Evolutionary conservation across 92 coral and sea anemone species (phyloP).

Genomic region (Nematostella vectensis): DNA sequence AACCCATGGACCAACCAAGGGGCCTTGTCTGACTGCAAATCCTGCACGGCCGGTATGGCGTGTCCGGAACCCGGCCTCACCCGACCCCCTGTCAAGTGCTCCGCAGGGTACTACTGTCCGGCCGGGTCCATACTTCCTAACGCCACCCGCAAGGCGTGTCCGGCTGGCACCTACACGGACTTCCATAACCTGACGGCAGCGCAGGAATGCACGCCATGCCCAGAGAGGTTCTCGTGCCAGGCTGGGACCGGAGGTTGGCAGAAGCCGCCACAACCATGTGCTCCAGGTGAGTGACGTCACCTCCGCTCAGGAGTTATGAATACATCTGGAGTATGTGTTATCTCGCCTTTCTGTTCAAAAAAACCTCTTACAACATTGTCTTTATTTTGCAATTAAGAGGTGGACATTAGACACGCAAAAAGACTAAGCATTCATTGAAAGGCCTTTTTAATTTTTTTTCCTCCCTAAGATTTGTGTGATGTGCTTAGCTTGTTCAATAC

Average conservation of each 20-base stretch:
- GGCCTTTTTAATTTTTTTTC: no score
- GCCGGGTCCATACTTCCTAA: conserved; percentile 88
- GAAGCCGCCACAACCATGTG: conserved; percentile 89
- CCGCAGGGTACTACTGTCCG: conserved; percentile 91
- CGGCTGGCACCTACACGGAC: conserved; percentile 93
- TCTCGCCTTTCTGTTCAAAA: no score
- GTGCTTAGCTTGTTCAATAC: no score
- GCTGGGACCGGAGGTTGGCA: conserved; percentile 97
- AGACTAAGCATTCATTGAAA: no score
- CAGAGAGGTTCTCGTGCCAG: conserved; percentile 88
- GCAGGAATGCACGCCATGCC: conserved; percentile 88
- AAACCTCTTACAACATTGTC: no score
- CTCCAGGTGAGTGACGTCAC: conserved; percentile 71
- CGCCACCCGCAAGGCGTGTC: conserved; percentile 79
- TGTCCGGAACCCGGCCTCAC: conserved; percentile 76
- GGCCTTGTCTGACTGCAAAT: conserved; percentile 49
- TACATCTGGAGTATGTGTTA: no score
- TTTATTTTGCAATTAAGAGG: no score
- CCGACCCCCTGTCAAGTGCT: conserved; percentile 78
- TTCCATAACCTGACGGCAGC: conserved; percentile 79
- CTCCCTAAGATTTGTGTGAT: no score
- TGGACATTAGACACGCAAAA: no score
- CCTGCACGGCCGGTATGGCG: conserved; percentile 97
- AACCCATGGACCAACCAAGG: conserved; percentile 41
- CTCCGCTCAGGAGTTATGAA: background rate